Percentiles rank a stretch among this genome's conserved stretches.
phyloP scores from a whole-genome alignment of 2,888 invertebrate genomes.

The Cancer borealis region DNA sequence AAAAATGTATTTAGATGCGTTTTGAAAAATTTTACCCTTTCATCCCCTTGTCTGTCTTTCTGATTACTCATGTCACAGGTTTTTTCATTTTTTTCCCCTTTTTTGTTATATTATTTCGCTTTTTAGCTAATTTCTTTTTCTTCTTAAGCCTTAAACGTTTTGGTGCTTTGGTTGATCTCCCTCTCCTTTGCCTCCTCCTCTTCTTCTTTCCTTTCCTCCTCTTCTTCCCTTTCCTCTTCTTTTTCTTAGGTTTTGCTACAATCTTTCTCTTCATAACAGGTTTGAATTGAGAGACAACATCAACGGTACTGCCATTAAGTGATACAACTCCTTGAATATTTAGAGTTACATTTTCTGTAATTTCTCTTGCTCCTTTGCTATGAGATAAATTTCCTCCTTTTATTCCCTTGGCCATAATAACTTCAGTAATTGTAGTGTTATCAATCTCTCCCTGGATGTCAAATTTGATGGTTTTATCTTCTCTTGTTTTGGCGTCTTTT shows the following conservation, averaged over 20 bases:
- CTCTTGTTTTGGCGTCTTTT: background rate
- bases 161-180: background rate
- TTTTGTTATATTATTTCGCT: background rate
- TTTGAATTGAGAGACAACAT: background rate
- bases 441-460: background rate
- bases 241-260: background rate
- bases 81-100: background rate
- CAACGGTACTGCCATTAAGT: background rate
- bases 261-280: background rate
- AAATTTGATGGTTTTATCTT: background rate
- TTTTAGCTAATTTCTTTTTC: background rate
- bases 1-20: too few species aligned
- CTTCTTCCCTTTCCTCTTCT: background rate
- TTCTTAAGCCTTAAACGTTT: background rate
- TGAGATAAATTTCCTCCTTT: background rate
- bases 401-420: background rate
- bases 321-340: background rate
- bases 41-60: background rate
- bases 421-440: background rate
- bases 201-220: background rate
- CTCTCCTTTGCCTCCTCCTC: conserved; percentile 43
- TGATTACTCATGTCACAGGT: background rate
- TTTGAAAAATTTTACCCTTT: too few species aligned
- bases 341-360: background rate
- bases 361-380: background rate